Conservation (phyloP, 2,888 invertebrate species). For the Macaria liturata region DNA sequence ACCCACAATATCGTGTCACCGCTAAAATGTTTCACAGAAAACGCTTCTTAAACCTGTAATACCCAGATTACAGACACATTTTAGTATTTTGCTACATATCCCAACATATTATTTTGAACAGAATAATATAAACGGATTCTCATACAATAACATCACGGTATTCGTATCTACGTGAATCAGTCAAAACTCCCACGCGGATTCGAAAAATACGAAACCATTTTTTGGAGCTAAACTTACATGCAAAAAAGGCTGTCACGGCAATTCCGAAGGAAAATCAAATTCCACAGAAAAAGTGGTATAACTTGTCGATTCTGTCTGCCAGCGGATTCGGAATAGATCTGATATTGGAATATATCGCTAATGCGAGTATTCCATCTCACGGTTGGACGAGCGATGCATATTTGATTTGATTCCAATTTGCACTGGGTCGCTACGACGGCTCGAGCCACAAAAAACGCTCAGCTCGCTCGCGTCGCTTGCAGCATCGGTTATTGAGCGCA, state of each 20-base stretch:
- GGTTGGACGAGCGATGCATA: slow-evolving; percentile 75
- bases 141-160: slow-evolving; percentile 16
- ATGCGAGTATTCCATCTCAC: slow-evolving; percentile 75
- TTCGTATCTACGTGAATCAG: slow-evolving; percentile 20
- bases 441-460: slow-evolving; percentile 59
- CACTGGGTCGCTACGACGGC: slow-evolving; percentile 52
- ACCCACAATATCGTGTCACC: slow-evolving; percentile 31
- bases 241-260: slow-evolving; percentile 38
- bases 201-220: slow-evolving; percentile 25
- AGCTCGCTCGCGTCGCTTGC: slow-evolving; percentile 41
- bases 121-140: slow-evolving; percentile 13
- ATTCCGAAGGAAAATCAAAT: slow-evolving; percentile 45
- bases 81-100: not conserved
- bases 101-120: slow-evolving; percentile 3
- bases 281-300: slow-evolving; percentile 50
- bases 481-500: slow-evolving; percentile 3
- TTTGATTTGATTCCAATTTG: slow-evolving; percentile 80
- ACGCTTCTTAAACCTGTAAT: not conserved
- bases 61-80: slow-evolving; percentile 1
- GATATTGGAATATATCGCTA: slow-evolving; percentile 61
- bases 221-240: slow-evolving; percentile 26
- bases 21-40: slow-evolving; percentile 3
- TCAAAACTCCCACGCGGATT: slow-evolving; percentile 22
- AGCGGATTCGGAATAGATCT: slow-evolving; percentile 54
- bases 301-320: slow-evolving; percentile 54